phyloP scores from a whole-genome alignment of 2,888 invertebrate genomes.

The Chironomus tentans region DNA sequence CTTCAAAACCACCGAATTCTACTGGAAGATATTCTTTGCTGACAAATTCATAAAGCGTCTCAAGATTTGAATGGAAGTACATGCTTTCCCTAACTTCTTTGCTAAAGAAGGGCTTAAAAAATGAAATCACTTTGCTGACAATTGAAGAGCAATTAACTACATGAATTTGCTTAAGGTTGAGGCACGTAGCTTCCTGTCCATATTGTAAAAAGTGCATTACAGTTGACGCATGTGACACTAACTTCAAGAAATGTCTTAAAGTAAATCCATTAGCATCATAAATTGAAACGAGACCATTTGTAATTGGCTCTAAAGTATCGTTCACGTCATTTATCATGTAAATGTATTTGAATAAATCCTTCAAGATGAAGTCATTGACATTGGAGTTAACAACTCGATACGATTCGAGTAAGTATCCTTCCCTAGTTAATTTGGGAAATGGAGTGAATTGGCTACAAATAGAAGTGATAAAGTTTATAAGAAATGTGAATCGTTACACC shows the following conservation, averaged over 20 bases:
- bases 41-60: not conserved
- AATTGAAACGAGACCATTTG: not conserved
- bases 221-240: not conserved
- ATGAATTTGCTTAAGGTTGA: slow-evolving; percentile 1
- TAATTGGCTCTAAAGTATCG: not conserved
- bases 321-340: not conserved
- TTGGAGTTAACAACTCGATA: not conserved
- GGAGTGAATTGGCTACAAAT: not conserved
- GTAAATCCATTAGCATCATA: not conserved
- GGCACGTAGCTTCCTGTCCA: slow-evolving; percentile 1
- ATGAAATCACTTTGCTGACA: not conserved
- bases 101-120: slow-evolving; percentile 1
- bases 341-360: not conserved
- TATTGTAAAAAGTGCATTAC: not conserved
- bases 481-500: too few relatives aligned
- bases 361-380: not conserved
- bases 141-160: slow-evolving; percentile 5
- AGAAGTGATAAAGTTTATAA: not conserved
- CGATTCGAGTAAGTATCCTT: not conserved
- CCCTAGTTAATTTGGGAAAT: not conserved
- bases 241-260: slow-evolving; percentile 1
- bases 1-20: not conserved
- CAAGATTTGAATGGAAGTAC: not conserved
- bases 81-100: slow-evolving; percentile 6
- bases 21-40: not conserved